phyloP scores from a whole-genome alignment of 2,888 invertebrate species.

The Athalia cordata region DNA sequence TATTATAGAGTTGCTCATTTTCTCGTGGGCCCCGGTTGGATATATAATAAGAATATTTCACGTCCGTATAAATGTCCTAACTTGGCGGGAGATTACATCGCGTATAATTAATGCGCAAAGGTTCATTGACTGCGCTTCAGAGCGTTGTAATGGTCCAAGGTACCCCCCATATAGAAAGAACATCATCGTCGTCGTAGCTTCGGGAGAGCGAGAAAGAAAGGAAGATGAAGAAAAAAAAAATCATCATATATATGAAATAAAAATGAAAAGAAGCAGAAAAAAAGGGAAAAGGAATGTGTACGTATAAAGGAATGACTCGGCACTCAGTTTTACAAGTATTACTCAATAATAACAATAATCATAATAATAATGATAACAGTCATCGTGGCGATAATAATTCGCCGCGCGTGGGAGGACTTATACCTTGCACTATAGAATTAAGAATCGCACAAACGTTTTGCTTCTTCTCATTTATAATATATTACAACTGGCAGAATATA shows the following conservation, averaged over 20 bases:
- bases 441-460: too few relatives aligned
- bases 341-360: neutral
- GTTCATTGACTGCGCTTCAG: conserved; percentile 64
- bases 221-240: neutral
- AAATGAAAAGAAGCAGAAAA: too few relatives aligned
- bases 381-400: too few relatives aligned
- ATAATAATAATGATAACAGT: too few relatives aligned
- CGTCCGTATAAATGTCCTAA: conserved; percentile 38
- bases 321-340: conserved; percentile 17
- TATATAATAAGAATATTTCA: conserved; percentile 22
- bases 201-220: conserved; percentile 1
- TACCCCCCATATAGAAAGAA: neutral
- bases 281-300: neutral
- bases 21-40: neutral
- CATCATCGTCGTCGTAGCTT: neutral
- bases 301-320: conserved; percentile 33
- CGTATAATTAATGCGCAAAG: conserved; percentile 66
- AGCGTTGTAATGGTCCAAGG: conserved; percentile 13
- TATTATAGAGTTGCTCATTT: too few relatives aligned
- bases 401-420: conserved; percentile 2
- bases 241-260: too few relatives aligned
- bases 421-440: too few relatives aligned
- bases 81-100: conserved; percentile 64
- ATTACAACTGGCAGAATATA: too few relatives aligned
- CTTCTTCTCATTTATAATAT: too few relatives aligned